Evolutionary conservation across 2,888 invertebrate genomes (phyloP), one percentile per base, ranked within the genome.

Genomic region (Athalia cordata): DNA sequence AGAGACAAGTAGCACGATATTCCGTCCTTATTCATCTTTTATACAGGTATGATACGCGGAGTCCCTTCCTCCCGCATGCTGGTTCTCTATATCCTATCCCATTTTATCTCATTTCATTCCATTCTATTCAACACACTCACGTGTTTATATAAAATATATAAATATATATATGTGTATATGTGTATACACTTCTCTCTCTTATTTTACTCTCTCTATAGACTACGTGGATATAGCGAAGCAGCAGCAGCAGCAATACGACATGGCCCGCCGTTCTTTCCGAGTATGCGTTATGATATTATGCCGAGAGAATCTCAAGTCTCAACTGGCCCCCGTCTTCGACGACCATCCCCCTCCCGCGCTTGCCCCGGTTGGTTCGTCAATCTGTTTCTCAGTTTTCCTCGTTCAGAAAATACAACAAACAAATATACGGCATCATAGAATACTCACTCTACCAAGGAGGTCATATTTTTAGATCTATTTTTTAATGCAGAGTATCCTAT

Each of bases 11-110:
- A 52, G 67, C 61, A 72, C 66, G 4, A 76, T 77, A 74, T 79
- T 72, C 78, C 62, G 79, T 78, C 77, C 11, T 5, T 59, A 3
- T 59, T 3, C 43, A 11, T 76, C 47, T 29, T 29, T 29, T 29
- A 29, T 29, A 29, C 29, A 29, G 81, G 80, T 72, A 47, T 65
- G 82, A 86, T 88, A 86, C 86, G 87, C 87, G 87, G 88, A 87
- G 7, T 66, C 49, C 49, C 66, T 3, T 66, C 8, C 49, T 29
- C 29, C 29, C 29, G 29, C 66, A 47, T 64, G 47, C 64, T 2
- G 43, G 5, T 47, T 43, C 43, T 15, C 64, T 5, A 29, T 29
- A 45, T 47, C 49, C 66, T n/a, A 66, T 49, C 13, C 66, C 13
- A 66, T 66, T 47, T 66, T 49, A 13, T 66, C 66, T 66, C 15